Evolutionary conservation across 1,140 invertebrate species (phyloP), one percentile per base, ranked within the genome.

Genomic region (Bombus breviceps): DNA sequence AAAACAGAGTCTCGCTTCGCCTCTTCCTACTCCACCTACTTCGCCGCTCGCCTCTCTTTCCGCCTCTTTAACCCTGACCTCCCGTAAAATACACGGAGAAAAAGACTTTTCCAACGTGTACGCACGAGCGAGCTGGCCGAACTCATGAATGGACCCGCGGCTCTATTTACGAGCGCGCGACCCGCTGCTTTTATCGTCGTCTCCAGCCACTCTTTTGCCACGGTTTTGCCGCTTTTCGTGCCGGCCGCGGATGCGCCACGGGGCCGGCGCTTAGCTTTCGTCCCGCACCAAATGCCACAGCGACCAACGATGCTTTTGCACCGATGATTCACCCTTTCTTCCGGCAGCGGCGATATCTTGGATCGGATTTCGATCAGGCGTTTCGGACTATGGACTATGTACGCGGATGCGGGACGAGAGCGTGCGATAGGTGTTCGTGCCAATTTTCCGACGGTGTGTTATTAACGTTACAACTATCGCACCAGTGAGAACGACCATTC

Each of bases 41-140:
- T 32, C 53, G 47, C 18, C 59, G 39, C 69, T 34, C 82, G 79
- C 88, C 83, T 39, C 89, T 92, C 90, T 92, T 92, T 92, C 88
- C 91, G 91, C 92, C 92, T 92, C 93, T 94, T 93, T 94, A 93
- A 94, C 93, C 93, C 93, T 94, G 93, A 94, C 93, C 93, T 93
- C 91, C 91, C 93, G 89, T 94, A 94, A 93, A 94, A 91, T 89
- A 92, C 91, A 92, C 91, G 83, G 92, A 88, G 93, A 93, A 94
- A 94, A 93, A 93, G 92, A 93, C 93, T 94, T 94, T 94, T 94
- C 92, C 92, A 89, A 87, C 89, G 88, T 90, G 80, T 90, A 93
- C 93, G 92, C 92, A 93, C 93, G 92, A 92, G 88, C 90, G 92
- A 92, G 92, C 79, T 92, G 92, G 92, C 92, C 93, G 90, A 93